phyloP scores from a whole-genome alignment of 2,797 vertebrate species.

The Phataginus tricuspis region DNA sequence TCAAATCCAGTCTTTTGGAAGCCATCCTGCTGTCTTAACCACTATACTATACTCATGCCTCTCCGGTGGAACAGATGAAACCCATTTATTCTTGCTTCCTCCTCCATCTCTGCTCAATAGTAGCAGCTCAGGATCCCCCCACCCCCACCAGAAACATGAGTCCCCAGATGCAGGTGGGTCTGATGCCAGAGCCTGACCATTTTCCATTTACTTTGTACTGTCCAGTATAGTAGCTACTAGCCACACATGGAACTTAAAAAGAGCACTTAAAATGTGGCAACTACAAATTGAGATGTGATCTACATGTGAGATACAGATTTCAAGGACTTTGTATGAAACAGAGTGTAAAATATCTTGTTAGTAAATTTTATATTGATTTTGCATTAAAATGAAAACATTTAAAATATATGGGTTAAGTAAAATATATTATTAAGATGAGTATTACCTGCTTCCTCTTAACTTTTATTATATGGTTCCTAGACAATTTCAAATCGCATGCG shows the following conservation, averaged over 20 bases:
- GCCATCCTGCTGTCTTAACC: not conserved
- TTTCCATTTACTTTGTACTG: not conserved
- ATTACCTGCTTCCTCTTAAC: not conserved
- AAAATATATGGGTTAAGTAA: not conserved
- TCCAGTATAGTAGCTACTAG: not conserved
- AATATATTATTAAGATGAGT: not conserved
- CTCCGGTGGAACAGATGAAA: not conserved
- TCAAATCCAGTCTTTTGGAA: not conserved
- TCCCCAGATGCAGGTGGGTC: not conserved
- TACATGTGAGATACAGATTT: not conserved
- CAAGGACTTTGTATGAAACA: not conserved
- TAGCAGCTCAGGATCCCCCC: not conserved
- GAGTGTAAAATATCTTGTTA: not conserved
- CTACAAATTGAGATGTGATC: not conserved
- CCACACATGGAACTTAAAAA: not conserved
- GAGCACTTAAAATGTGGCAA: not conserved
- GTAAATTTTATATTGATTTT: conserved; percentile 5
- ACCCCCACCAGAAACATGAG: not conserved
- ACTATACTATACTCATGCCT: not conserved
- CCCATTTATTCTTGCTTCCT: not conserved
- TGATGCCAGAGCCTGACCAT: not conserved
- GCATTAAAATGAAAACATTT: conserved; percentile 6
- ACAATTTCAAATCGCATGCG: not conserved
- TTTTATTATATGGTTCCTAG: not conserved
- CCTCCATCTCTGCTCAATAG: not conserved